Evolutionary conservation across 2,113 vertebrate genomes (phyloP).

Genomic region (Antennarius striatus): DNA sequence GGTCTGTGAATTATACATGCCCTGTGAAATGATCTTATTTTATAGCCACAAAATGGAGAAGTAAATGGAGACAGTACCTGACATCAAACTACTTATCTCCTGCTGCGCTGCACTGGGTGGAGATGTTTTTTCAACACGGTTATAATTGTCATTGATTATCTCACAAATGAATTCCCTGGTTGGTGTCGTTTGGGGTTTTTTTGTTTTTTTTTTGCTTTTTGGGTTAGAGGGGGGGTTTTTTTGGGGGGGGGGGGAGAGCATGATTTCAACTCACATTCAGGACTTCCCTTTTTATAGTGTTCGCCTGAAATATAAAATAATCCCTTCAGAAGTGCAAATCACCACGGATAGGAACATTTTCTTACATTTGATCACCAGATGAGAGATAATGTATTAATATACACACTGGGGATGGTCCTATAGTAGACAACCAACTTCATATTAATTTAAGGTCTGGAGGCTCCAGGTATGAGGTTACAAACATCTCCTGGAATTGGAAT

Average conservation of each 20-base stretch:
- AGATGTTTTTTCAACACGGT: slow-evolving; percentile 37
- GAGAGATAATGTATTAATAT: no score
- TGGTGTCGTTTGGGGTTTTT: background rate
- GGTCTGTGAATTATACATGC: slow-evolving; percentile 81
- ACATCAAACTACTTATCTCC: slow-evolving; percentile 58
- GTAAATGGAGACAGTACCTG: slow-evolving; percentile 66
- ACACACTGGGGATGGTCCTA: background rate
- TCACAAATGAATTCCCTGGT: slow-evolving; percentile 10
- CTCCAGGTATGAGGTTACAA: background rate
- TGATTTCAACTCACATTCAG: no score
- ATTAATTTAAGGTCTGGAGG: slow-evolving; percentile 32
- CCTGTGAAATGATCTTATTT: slow-evolving; percentile 80
- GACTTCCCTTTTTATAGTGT: no score
- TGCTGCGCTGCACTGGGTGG: slow-evolving; percentile 51
- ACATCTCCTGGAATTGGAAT: no score
- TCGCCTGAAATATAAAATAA: no score
- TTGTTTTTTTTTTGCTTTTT: background rate
- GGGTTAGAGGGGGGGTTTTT: no score
- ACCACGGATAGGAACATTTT: no score
- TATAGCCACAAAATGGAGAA: slow-evolving; percentile 68
- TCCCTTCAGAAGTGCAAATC: no score
- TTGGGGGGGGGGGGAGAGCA: no score
- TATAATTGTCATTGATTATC: slow-evolving; percentile 8
- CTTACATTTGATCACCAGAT: no score
- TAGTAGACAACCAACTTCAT: slow-evolving; percentile 30